phyloP scores from a whole-genome alignment of 2,113 vertebrate genomes.

The Edolisoma coerulescens region DNA sequence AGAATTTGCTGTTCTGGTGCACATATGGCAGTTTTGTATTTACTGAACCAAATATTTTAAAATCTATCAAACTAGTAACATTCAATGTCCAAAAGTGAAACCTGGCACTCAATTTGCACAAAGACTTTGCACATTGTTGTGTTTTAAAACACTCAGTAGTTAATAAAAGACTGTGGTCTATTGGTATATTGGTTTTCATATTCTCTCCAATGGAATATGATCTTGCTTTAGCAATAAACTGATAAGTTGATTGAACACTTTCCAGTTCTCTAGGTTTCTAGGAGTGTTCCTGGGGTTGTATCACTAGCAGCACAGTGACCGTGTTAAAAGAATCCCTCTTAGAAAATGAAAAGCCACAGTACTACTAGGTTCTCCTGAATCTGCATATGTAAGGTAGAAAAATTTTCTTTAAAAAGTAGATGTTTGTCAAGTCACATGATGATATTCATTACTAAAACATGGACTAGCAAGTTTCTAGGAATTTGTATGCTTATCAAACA shows the following conservation, averaged over 20 bases:
- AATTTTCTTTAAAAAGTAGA: not conserved
- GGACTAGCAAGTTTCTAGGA: not conserved
- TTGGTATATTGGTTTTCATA: slow-evolving; percentile 6
- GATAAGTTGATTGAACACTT: not conserved
- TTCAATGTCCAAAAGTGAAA: not conserved
- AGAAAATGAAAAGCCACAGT: not conserved
- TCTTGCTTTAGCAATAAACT: not conserved
- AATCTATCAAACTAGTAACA: not conserved
- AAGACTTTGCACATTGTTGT: not conserved
- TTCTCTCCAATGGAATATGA: not conserved
- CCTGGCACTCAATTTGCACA: not conserved
- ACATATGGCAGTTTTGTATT: not conserved
- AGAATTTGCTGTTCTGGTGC: not conserved
- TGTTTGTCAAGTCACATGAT: not conserved
- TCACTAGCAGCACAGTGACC: not conserved
- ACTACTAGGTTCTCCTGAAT: not conserved
- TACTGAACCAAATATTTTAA: not conserved
- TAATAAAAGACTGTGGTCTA: slow-evolving; percentile 15
- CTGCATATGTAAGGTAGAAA: not conserved
- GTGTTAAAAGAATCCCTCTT: not conserved
- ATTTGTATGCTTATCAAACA: not conserved
- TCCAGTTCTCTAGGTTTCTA: not conserved
- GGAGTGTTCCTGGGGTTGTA: not conserved
- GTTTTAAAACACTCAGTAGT: slow-evolving; percentile 23
- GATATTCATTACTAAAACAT: not conserved